These are phyloP conservation scores for Varanus komodoensis DNA, from an alignment of 2,113 vertebrate species.

Conservation along the genomic window DNA sequence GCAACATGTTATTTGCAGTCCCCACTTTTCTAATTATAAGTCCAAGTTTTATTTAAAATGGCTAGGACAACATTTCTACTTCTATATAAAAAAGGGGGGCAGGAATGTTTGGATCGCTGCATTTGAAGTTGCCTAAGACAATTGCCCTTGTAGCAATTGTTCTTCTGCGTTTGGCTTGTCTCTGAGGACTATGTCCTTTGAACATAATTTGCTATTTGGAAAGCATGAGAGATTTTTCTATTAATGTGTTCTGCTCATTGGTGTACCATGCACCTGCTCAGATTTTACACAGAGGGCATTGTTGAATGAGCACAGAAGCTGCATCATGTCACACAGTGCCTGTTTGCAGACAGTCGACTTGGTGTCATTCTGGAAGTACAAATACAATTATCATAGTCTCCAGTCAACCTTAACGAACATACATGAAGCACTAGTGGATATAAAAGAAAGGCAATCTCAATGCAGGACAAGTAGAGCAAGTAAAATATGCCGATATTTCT, in stretches of 20 bases:
- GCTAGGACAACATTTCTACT: neutral
- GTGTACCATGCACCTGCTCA: neutral
- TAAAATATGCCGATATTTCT: neutral
- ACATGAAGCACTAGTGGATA: fast-evolving
- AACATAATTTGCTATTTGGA: constrained; percentile 18
- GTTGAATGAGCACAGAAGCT: constrained; percentile 11
- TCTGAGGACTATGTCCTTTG: constrained; percentile 44
- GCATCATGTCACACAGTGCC: neutral
- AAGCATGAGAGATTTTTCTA: neutral
- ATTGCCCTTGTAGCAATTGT: constrained; percentile 20
- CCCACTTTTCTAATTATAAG: neutral
- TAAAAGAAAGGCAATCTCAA: neutral
- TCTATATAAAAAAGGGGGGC: neutral
- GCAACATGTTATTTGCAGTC: neutral
- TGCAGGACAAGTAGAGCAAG: neutral
- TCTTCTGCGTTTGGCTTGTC: constrained; percentile 30
- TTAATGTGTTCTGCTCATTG: constrained; percentile 22
- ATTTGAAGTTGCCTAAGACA: constrained; percentile 32
- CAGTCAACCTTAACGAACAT: neutral
- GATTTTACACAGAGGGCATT: constrained; percentile 3
- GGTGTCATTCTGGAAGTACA: neutral
- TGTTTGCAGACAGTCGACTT: neutral
- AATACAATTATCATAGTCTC: neutral
- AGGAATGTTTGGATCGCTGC: neutral
- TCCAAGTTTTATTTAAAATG: neutral